Evolutionary conservation across 2,888 invertebrate species (phyloP).

Genomic region (Chloroclystis v-ata): DNA sequence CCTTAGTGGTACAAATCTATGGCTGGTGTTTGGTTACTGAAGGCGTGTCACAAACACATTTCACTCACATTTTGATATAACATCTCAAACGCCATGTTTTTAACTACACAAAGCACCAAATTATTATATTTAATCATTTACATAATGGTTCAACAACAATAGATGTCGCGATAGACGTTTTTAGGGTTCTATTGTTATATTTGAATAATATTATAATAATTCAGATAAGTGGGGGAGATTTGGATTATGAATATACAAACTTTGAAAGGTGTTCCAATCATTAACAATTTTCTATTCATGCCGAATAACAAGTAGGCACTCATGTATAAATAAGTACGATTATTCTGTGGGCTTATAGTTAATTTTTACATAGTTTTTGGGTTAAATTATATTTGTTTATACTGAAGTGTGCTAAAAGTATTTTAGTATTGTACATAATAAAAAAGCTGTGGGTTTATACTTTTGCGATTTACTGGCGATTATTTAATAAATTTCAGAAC

Average conservation of each 20-base stretch:
- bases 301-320: conserved; percentile 6
- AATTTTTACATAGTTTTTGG: background rate
- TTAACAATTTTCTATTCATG: conserved; percentile 18
- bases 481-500: too few relatives aligned
- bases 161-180: conserved; percentile 38
- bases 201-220: conserved; percentile 26
- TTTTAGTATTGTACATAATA: too few relatives aligned
- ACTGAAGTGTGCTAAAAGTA: too few relatives aligned
- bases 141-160: conserved; percentile 38
- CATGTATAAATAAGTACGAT: conserved; percentile 1
- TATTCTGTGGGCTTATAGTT: background rate
- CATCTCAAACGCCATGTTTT: conserved; percentile 34
- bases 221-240: conserved; percentile 25
- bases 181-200: conserved; percentile 33
- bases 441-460: too few relatives aligned
- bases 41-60: conserved; percentile 25
- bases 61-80: conserved; percentile 25
- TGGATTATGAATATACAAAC: conserved; percentile 24
- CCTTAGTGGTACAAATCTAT: background rate
- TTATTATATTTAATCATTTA: conserved; percentile 51
- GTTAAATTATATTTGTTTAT: too few relatives aligned
- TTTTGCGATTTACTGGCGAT: too few relatives aligned
- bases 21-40: conserved; percentile 14
- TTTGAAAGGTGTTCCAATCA: conserved; percentile 19
- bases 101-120: conserved; percentile 37